Conservation (phyloP, 2,888 invertebrate genomes). For the Phoronis australis region DNA sequence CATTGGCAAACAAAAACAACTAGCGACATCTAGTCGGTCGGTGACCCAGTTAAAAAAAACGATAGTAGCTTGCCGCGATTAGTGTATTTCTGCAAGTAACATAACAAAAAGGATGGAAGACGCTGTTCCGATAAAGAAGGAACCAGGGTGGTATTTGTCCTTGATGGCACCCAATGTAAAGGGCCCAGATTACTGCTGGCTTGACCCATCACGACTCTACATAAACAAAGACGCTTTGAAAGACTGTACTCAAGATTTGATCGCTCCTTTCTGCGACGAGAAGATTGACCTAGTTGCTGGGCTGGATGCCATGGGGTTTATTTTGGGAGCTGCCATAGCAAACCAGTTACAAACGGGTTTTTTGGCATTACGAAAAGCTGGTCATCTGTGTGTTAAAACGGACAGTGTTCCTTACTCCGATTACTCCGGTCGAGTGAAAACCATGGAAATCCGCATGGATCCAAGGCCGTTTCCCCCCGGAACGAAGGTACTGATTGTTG, state of each 20-base stretch:
- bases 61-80: too few relatives aligned
- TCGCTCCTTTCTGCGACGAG: background rate
- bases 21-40: too few relatives aligned
- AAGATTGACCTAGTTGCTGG: background rate
- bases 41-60: too few relatives aligned
- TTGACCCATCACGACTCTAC: background rate
- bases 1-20: too few relatives aligned
- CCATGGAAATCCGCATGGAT: background rate
- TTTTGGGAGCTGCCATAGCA: background rate
- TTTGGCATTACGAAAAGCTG: background rate
- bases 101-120: too few relatives aligned
- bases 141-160: background rate
- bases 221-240: background rate
- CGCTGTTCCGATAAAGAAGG: too few relatives aligned
- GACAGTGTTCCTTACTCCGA: background rate
- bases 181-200: background rate
- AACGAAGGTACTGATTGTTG: background rate
- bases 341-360: background rate
- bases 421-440: background rate
- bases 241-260: background rate
- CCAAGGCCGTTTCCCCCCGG: background rate
- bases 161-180: background rate
- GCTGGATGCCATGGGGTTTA: background rate
- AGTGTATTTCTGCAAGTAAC: too few relatives aligned
- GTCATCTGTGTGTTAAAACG: background rate